phyloP scores from a whole-genome alignment of 2,113 vertebrate species.

The Tricholaema leucomelas region DNA sequence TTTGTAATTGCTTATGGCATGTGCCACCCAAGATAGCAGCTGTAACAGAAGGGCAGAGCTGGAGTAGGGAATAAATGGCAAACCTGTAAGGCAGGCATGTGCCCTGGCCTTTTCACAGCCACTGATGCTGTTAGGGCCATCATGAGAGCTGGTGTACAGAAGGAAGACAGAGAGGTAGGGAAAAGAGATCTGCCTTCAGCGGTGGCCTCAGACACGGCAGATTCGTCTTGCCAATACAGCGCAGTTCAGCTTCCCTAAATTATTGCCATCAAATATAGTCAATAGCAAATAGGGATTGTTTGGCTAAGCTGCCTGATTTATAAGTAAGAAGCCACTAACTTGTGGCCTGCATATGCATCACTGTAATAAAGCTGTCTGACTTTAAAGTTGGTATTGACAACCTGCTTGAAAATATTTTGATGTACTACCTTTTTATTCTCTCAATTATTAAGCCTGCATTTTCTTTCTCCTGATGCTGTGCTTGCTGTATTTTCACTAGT shows the following conservation, averaged over 20 bases:
- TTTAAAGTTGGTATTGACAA: constrained; percentile 33
- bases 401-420: not conserved
- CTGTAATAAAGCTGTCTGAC: constrained; percentile 31
- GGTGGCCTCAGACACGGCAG: not conserved
- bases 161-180: not conserved
- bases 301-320: not conserved
- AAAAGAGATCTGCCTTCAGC: not conserved
- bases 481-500: not conserved
- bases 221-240: not conserved
- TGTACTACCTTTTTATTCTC: not conserved
- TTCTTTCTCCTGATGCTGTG: not conserved
- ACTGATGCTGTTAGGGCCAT: not conserved
- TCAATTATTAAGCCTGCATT: not conserved
- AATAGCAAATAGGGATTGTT: constrained; percentile 1
- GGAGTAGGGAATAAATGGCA: not conserved
- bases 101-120: not conserved
- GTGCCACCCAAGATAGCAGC: not conserved
- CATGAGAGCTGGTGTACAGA: not conserved
- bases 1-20: not conserved
- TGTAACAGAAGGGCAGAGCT: not conserved
- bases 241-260: not conserved
- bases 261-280: not conserved
- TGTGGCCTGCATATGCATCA: not conserved
- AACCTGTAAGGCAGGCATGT: not conserved
- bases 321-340: not conserved